Percentiles rank a stretch among this genome's conserved stretches.
phyloP scores from a whole-genome alignment of 92 coral and sea anemone genomes.

The Plumapathes pennacea region DNA sequence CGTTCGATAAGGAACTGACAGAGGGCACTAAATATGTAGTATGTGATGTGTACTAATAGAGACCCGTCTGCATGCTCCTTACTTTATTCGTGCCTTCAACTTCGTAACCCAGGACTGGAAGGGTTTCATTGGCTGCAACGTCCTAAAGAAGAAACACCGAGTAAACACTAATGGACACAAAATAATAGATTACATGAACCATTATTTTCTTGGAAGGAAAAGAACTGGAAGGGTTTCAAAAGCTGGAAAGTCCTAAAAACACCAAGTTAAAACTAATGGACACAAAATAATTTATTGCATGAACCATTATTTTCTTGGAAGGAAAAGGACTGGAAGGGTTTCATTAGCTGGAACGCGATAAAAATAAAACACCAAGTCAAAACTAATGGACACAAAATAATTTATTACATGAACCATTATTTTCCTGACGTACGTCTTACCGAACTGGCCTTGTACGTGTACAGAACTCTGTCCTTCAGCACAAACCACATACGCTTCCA shows the following conservation, averaged over 20 bases:
- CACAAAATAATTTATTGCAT: no score
- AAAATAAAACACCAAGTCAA: neutral
- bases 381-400: neutral
- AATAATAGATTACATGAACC: no score
- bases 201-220: no score
- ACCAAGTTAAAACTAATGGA: no score
- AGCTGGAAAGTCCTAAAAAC: no score
- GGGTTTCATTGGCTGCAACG: slow-evolving; percentile 81
- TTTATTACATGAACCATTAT: no score
- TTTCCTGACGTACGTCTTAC: slow-evolving; percentile 55
- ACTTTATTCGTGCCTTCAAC: slow-evolving; percentile 86
- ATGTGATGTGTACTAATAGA: no score
- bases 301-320: no score
- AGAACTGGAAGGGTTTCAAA: no score
- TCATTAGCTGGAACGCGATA: slow-evolving; percentile 90
- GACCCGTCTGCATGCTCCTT: no score
- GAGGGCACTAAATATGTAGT: no score
- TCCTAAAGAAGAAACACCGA: slow-evolving; percentile 49
- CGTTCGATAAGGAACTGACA: no score
- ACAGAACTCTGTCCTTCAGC: slow-evolving; percentile 84
- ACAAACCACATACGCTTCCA: slow-evolving; percentile 96
- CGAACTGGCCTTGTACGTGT: slow-evolving; percentile 94
- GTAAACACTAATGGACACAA: neutral
- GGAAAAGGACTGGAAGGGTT: slow-evolving; percentile 82
- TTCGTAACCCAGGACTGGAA: slow-evolving; percentile 80